Base-by-base conservation (phyloP, 2,113 vertebrate species). In the Motacilla tschutschensis region DNA sequence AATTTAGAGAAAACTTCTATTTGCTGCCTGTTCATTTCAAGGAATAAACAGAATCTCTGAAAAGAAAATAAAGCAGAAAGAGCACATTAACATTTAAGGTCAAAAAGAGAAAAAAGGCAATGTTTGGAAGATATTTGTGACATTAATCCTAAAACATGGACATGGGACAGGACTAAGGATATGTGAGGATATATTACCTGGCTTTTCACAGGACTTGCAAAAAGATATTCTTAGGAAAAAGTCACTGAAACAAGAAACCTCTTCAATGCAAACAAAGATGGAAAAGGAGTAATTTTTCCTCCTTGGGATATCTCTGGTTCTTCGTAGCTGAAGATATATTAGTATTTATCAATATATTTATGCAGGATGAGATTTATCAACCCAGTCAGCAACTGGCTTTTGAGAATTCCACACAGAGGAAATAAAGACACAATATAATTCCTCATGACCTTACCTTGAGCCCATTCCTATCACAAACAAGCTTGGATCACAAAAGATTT, bases 391-490 rank as follows among this genome's bases (percentile, higher is more conserved):
- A 48, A 21, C 28, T 48, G 44, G 10, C 17, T 38, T 55, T 71
- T 29, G 62, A 76, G 36, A 75, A 77, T 59, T 54, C 71, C 73
- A 44, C 40, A 29, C 17, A 33, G 29, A 20, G 13, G 22, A 71
- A 71, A 47, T 28, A 57, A 85, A 64, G 35, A 29, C 78, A 38
- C 6, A 20, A 24, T 18, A 11, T 7, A 41, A 64, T 48, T 59
- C 33, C 44, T 31, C 31, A 5, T 20, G 59, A 63, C 24, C 36
- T 74, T 46, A 35, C 36, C 66, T 48, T 17, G 14, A 85, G 65
- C 35, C 18, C 9, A 28, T n/a, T 36, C 82, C 40, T 33, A 14
- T 3, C 26, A 36, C 2, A 0, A 64, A 41, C 2, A 2, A n/a
- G 10, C 62, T 14, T 20, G 46, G 43, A 43, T 16, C n/a, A 31